Percentiles rank a stretch among this genome's conserved stretches.
phyloP scores from a whole-genome alignment of 2,888 invertebrate species.

The Nephrotoma appendiculata region DNA sequence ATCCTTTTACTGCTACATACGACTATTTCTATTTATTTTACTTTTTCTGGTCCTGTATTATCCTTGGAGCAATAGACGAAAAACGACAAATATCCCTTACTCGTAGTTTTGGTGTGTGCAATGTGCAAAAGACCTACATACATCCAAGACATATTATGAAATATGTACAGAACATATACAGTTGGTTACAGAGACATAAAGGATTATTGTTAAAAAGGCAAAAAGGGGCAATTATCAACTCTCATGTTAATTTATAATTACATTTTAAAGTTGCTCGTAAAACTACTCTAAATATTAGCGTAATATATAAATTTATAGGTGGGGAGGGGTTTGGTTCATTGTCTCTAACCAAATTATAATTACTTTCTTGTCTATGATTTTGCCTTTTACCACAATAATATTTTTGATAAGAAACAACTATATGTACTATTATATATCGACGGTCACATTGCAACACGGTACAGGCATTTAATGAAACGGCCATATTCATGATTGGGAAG shows the following conservation, averaged over 20 bases:
- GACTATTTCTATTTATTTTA: not conserved
- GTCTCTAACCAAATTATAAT: not conserved
- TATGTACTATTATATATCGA: too few species aligned
- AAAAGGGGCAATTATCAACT: not conserved
- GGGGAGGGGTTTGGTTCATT: not conserved
- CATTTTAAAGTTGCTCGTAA: not conserved
- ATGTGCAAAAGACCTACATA: too few species aligned
- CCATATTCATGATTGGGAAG: too few species aligned
- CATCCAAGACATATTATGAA: not conserved
- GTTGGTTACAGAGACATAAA: not conserved
- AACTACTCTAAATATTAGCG: not conserved
- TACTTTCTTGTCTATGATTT: not conserved
- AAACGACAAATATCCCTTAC: not conserved
- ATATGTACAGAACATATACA: not conserved
- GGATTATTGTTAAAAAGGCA: not conserved
- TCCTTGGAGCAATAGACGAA: not conserved
- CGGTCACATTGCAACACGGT: too few species aligned
- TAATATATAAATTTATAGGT: not conserved
- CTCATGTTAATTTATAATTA: not conserved
- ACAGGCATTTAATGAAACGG: too few species aligned
- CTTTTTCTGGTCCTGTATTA: not conserved
- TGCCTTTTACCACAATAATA: too few species aligned
- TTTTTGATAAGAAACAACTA: too few species aligned
- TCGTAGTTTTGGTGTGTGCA: not conserved
- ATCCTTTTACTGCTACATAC: not conserved